A percentile compares a stretch with the other conserved stretches of the same genome.
Evolutionary conservation across 1,140 invertebrate species (phyloP).

Genomic region (Philopotamus ludificatus): DNA sequence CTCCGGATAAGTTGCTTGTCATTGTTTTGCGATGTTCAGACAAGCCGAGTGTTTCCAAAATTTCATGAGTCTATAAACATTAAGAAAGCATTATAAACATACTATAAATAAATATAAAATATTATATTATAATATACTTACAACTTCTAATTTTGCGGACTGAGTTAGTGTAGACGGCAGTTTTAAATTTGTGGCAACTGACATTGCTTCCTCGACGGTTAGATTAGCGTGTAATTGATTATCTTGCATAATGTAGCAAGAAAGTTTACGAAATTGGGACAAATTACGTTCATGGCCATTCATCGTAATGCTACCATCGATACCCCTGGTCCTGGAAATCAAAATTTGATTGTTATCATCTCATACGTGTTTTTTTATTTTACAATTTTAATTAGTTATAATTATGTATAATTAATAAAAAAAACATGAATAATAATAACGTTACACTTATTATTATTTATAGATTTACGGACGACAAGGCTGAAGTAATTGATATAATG

Average conservation of each 20-base stretch:
- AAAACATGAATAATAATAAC: too few species aligned
- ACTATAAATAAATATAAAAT: background rate
- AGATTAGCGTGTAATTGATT: constrained; percentile 93
- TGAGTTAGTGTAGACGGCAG: constrained; percentile 69
- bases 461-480: too few species aligned
- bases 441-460: too few species aligned
- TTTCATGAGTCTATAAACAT: constrained; percentile 77
- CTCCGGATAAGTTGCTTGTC: constrained; percentile 88
- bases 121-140: constrained; percentile 62
- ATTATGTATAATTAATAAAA: too few species aligned
- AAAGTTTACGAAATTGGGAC: constrained; percentile 88
- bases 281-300: constrained; percentile 86
- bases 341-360: constrained; percentile 6
- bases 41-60: constrained; percentile 85
- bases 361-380: too few species aligned
- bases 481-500: too few species aligned
- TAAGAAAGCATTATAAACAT: background rate
- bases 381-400: too few species aligned
- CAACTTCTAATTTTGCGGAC: constrained; percentile 78
- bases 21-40: constrained; percentile 84
- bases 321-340: constrained; percentile 66
- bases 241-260: constrained; percentile 97
- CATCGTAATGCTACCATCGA: constrained; percentile 78
- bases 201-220: constrained; percentile 91
- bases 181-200: constrained; percentile 88